Percentiles rank a stretch among this genome's conserved stretches.
Evolutionary conservation across 2,113 vertebrate species (phyloP).

Genomic region (Meleagris gallopavo): DNA sequence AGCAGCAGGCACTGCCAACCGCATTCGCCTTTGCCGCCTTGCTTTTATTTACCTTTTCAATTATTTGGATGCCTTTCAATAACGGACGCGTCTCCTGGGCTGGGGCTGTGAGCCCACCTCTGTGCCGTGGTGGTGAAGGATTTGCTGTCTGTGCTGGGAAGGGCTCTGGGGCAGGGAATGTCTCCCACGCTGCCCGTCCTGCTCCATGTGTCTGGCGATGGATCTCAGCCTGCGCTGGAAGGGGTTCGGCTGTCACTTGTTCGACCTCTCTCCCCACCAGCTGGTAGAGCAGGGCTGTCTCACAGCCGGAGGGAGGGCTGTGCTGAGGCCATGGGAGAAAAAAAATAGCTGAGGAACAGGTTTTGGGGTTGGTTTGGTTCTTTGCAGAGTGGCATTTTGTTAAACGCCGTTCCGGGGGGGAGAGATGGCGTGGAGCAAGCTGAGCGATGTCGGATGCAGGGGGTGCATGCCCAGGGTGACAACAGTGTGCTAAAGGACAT

Average conservation of each 20-base stretch:
- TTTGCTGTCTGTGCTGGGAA: neutral
- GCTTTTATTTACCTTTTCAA: constrained; percentile 54
- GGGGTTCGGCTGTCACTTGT: neutral
- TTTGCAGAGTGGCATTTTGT: neutral
- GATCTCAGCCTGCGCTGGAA: neutral
- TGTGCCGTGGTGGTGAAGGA: rapidly evolving
- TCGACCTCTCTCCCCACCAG: constrained; percentile 20
- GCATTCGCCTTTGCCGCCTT: neutral
- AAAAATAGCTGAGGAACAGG: neutral
- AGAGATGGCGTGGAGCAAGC: rapidly evolving
- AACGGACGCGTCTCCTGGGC: neutral
- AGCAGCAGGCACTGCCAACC: constrained; percentile 44
- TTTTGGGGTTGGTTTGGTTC: neutral
- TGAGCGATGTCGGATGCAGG: rapidly evolving
- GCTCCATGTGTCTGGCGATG: neutral
- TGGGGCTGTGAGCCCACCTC: neutral
- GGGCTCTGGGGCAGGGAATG: neutral
- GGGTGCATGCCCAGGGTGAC: neutral
- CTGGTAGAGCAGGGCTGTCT: constrained; percentile 48
- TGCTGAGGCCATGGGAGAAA: neutral
- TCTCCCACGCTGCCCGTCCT: neutral
- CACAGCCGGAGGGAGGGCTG: neutral
- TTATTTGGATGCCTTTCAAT: constrained; percentile 27
- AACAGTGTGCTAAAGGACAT: neutral
- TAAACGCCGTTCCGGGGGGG: neutral